Base-by-base conservation (phyloP, 2,113 vertebrate species). In the Pachycephala philippinensis region DNA sequence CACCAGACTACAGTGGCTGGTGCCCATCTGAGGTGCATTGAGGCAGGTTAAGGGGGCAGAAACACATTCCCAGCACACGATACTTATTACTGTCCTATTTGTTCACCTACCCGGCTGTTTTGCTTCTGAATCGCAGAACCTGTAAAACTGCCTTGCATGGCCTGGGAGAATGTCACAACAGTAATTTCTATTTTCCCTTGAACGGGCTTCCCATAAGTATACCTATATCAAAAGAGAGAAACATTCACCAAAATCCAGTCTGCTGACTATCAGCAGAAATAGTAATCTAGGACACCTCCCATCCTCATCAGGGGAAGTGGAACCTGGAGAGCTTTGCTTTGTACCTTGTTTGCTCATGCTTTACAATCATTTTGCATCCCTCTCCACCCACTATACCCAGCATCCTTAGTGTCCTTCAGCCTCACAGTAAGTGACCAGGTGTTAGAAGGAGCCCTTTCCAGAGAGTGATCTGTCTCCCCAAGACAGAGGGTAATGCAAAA, bases 191-290 rank as follows among this genome's bases (percentile, higher is more conserved):
- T 45, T 13, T 80, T 31, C 17, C 97, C 98, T 17, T 60, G 84
- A 69, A 97, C 10, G 0, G 95, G 95, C 72, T 98, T 98, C 33
- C 97, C 97, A 8, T 97, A 98, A 19, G 96, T 97, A 28, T 97
- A 98, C 77, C 97, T 98, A 53, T 53, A 11, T 74, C 45, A 85
- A 84, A 95, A n/a, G 28, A 31, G 63, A 81, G 63, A 76, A 80
- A 83, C 22, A 18, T n/a, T 64, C 19, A 45, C 14, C 31, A 66
- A 28, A 61, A 52, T 12, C 57, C 30, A 17, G 57, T 5, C 18
- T 2, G 2, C 27, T 79, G 18, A 33, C 54, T 45, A 27, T 82
- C 49, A 76, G 37, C 33, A 85, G 45, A 81, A 77, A 45, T 56
- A 72, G 2, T 61, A 31, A 50, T 35, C 22, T 15, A 83, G 71